These are phyloP conservation scores for Zelleria hepariella DNA, from an alignment of 2,888 invertebrate species.

Conservation along the genomic window DNA sequence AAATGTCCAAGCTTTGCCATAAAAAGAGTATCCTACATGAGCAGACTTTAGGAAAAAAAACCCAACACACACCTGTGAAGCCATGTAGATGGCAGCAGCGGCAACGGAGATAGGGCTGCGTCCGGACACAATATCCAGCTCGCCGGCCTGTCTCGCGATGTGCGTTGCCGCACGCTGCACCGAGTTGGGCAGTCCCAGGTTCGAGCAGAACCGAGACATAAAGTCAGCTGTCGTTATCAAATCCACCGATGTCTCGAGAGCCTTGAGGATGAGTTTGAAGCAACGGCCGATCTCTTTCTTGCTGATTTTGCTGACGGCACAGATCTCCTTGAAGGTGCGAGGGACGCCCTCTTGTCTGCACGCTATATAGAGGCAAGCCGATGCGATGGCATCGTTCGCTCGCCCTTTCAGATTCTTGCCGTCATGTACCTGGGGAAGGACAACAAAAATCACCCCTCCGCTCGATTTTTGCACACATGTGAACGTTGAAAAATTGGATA, in stretches of 20 bases:
- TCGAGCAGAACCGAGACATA: constrained; percentile 99
- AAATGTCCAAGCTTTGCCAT: too few species aligned
- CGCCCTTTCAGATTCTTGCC: constrained; percentile 96
- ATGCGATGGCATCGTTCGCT: constrained; percentile 98
- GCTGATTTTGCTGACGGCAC: constrained; percentile 98
- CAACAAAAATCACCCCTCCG: too few species aligned
- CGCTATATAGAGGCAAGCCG: constrained; percentile 98
- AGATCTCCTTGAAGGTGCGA: constrained; percentile 99
- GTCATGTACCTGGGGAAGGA: constrained; percentile 82
- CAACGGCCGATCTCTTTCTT: constrained; percentile 99
- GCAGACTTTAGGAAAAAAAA: too few species aligned
- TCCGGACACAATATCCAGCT: constrained; percentile 97
- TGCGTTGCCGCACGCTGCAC: constrained; percentile 95
- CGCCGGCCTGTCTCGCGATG: constrained; percentile 96
- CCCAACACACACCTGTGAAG: constrained; percentile 84
- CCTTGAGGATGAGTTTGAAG: constrained; percentile 96
- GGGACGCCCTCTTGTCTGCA: constrained; percentile 99
- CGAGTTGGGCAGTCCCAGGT: constrained; percentile 88
- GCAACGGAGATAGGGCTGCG: constrained; percentile 99
- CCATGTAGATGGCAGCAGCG: constrained; percentile 99
- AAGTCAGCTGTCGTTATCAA: constrained; percentile 99
- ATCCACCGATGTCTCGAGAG: constrained; percentile 96
- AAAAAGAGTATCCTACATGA: too few species aligned
- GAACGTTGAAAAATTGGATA: too few species aligned
- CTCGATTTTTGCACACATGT: too few species aligned